Percentiles rank a stretch among this genome's conserved stretches.
Evolutionary conservation across 2,113 vertebrate species (phyloP).

Genomic region (Cisticola juncidis): DNA sequence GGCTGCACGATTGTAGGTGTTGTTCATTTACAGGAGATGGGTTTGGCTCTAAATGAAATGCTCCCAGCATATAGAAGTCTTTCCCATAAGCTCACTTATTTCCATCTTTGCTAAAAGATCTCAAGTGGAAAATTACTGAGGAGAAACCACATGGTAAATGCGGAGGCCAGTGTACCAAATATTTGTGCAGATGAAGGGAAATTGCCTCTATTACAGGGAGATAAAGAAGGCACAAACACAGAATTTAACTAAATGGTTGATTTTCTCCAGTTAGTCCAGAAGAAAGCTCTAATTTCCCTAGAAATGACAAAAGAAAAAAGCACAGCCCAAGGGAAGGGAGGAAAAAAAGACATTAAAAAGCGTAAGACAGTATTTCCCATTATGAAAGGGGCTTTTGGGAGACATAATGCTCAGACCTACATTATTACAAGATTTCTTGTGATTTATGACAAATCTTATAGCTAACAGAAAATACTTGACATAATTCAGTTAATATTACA

Average conservation of each 20-base stretch:
- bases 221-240: not conserved
- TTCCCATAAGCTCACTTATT: not conserved
- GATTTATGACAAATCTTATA: slow-evolving; percentile 57
- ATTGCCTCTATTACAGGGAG: not conserved
- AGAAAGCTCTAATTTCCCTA: slow-evolving; percentile 39
- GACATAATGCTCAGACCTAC: slow-evolving; percentile 35
- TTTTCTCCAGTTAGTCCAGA: slow-evolving; percentile 31
- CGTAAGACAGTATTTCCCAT: slow-evolving; percentile 43
- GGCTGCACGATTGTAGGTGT: not conserved
- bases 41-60: not conserved
- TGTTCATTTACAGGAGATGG: not conserved
- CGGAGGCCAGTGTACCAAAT: not conserved
- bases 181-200: slow-evolving; percentile 10
- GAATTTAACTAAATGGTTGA: slow-evolving; percentile 1
- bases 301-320: slow-evolving; percentile 38
- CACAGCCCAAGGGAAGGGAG: slow-evolving; percentile 56
- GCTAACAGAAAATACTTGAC: slow-evolving; percentile 56
- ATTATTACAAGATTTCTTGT: slow-evolving; percentile 49
- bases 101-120: not conserved
- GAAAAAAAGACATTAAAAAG: slow-evolving; percentile 47
- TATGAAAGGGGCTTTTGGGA: slow-evolving; percentile 52
- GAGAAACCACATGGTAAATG: not conserved
- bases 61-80: not conserved
- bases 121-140: not conserved
- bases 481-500: slow-evolving; percentile 60